Conservation (phyloP, 2,888 invertebrate species). For the Latrodectus elegans region DNA sequence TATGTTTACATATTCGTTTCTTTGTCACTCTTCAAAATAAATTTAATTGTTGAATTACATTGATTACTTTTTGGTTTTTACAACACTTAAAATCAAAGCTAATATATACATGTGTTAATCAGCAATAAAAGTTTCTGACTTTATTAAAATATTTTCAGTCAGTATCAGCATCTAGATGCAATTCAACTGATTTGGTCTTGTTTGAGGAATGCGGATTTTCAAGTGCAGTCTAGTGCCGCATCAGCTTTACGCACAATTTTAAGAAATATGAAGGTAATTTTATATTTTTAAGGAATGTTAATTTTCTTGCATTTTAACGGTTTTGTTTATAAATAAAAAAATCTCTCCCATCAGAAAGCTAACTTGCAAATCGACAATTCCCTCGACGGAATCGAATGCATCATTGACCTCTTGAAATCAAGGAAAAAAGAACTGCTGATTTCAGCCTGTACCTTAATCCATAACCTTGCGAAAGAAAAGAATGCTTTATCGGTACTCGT, state of each 20-base stretch:
- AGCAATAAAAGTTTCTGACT: not conserved
- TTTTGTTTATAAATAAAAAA: not conserved
- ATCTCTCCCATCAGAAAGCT: constrained; percentile 22
- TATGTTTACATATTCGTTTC: not conserved
- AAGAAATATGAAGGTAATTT: constrained; percentile 53
- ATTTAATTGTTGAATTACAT: not conserved
- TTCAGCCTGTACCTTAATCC: constrained; percentile 55
- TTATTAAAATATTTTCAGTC: constrained; percentile 17
- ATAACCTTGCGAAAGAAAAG: constrained; percentile 53
- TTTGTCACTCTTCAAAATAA: not conserved
- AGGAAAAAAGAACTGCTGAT: constrained; percentile 43
- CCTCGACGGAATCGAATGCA: constrained; percentile 60
- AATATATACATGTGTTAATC: not conserved
- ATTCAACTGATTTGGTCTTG: constrained; percentile 62
- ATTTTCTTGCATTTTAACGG: not conserved
- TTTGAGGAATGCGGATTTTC: constrained; percentile 49
- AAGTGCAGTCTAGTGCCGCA: constrained; percentile 53
- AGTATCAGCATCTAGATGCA: constrained; percentile 52
- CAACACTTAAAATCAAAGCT: not conserved
- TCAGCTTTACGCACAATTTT: constrained; percentile 50
- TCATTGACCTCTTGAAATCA: constrained; percentile 49
- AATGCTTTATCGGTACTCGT: constrained; percentile 57
- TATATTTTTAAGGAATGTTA: not conserved
- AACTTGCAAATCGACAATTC: constrained; percentile 55
- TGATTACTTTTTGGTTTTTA: not conserved